These are phyloP conservation scores for Cryptosula pallasiana DNA, from an alignment of 2,888 invertebrate species.

Conservation along the genomic window DNA sequence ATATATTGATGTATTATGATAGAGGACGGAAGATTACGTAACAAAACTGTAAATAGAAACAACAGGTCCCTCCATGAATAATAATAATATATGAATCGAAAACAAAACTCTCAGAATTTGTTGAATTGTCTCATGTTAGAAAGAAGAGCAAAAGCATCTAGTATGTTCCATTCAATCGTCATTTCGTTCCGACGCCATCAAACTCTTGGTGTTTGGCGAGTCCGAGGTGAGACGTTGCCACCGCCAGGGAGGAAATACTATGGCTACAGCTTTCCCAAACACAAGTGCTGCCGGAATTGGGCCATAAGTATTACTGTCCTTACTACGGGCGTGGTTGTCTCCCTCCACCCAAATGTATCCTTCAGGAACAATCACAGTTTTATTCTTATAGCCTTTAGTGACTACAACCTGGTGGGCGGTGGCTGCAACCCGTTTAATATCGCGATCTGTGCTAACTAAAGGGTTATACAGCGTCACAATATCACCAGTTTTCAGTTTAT, in stretches of 20 bases:
- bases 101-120: too few relatives aligned
- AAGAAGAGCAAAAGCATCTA: too few relatives aligned
- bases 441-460: neutral
- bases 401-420: neutral
- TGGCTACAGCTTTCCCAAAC: conserved; percentile 21
- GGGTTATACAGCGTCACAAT: conserved; percentile 1
- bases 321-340: neutral
- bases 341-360: conserved; percentile 23
- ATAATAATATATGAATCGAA: too few relatives aligned
- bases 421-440: conserved; percentile 5
- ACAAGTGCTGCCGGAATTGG: conserved; percentile 15
- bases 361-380: neutral
- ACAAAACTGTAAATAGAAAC: too few relatives aligned
- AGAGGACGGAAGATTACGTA: too few relatives aligned
- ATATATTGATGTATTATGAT: too few relatives aligned
- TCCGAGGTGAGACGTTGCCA: neutral
- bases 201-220: neutral
- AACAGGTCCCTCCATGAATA: too few relatives aligned
- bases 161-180: too few relatives aligned
- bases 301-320: conserved; percentile 23
- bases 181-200: neutral
- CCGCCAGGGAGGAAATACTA: conserved; percentile 18
- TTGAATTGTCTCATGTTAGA: too few relatives aligned
- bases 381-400: neutral
- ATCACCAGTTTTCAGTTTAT: conserved; percentile 8